A percentile compares a stretch with the other conserved stretches of the same genome.
phyloP scores from a whole-genome alignment of 1,140 invertebrate species.

The Drosophila ananassae region DNA sequence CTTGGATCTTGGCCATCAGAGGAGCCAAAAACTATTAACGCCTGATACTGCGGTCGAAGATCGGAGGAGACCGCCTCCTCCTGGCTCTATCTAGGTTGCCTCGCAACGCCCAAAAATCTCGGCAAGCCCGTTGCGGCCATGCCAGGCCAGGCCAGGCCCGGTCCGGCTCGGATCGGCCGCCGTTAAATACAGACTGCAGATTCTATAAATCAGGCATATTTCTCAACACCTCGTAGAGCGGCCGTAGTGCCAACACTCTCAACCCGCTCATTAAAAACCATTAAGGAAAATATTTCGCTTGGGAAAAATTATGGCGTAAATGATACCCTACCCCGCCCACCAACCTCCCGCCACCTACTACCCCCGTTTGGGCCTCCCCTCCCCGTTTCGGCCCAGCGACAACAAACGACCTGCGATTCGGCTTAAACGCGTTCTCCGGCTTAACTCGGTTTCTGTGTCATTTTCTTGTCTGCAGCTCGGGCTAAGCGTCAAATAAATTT shows the following conservation, averaged over 20 bases:
- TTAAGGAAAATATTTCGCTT: conserved; percentile 77
- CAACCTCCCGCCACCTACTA: neutral
- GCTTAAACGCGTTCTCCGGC: conserved; percentile 53
- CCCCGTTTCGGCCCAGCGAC: conserved; percentile 29
- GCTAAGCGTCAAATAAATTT: conserved; percentile 78
- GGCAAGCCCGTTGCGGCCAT: conserved; percentile 16
- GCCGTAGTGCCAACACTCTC: conserved; percentile 23
- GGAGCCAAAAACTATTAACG: conserved; percentile 45
- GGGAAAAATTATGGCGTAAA: conserved; percentile 79
- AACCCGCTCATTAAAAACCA: conserved; percentile 79
- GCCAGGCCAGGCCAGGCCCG: too few species aligned
- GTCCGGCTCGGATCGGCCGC: neutral
- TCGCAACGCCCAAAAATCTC: conserved; percentile 33
- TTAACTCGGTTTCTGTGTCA: conserved; percentile 80
- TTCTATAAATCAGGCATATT: conserved; percentile 78
- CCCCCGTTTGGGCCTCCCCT: neutral
- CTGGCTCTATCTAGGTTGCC: conserved; percentile 57
- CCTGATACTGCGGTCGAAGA: conserved; percentile 10
- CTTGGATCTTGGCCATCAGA: neutral
- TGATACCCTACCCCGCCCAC: conserved; percentile 61
- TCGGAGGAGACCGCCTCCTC: conserved; percentile 11
- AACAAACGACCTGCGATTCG: conserved; percentile 49
- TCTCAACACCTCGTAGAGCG: conserved; percentile 63
- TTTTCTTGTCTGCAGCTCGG: conserved; percentile 75
- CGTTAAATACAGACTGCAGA: conserved; percentile 70